phyloP scores from a whole-genome alignment of 2,113 vertebrate genomes.

The Chloebia gouldiae region DNA sequence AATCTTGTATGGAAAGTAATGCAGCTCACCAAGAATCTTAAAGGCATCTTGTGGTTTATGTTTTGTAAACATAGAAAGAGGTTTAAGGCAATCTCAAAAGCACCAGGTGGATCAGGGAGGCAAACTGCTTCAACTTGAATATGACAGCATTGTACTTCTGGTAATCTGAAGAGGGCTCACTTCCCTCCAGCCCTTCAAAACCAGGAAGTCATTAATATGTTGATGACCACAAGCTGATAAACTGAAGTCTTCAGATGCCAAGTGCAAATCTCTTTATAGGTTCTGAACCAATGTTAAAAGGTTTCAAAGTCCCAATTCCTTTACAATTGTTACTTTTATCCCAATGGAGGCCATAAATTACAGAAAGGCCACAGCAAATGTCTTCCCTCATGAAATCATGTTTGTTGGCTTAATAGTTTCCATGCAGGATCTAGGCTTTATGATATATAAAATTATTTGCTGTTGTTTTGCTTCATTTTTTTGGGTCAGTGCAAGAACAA shows the following conservation, averaged over 20 bases:
- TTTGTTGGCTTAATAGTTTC: background rate
- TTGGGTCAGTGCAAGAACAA: background rate
- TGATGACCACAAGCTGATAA: background rate
- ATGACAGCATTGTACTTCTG: background rate
- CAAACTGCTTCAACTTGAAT: background rate
- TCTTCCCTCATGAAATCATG: background rate
- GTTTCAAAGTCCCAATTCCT: background rate
- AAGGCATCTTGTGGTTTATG: background rate
- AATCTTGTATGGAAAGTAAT: background rate
- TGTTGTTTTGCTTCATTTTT: background rate
- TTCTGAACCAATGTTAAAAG: background rate
- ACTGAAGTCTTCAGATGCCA: background rate
- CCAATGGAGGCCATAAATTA: background rate
- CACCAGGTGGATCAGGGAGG: background rate
- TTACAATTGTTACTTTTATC: background rate
- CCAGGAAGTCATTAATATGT: background rate
- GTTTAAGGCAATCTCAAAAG: background rate
- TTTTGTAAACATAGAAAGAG: background rate
- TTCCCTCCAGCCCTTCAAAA: background rate
- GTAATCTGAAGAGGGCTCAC: background rate
- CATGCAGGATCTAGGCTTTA: background rate
- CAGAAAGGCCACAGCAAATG: background rate
- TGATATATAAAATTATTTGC: background rate
- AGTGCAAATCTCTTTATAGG: background rate
- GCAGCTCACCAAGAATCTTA: fast-evolving